These are phyloP conservation scores for Mellilla xanthometata DNA, from an alignment of 2,888 invertebrate genomes.

Conservation along the genomic window DNA sequence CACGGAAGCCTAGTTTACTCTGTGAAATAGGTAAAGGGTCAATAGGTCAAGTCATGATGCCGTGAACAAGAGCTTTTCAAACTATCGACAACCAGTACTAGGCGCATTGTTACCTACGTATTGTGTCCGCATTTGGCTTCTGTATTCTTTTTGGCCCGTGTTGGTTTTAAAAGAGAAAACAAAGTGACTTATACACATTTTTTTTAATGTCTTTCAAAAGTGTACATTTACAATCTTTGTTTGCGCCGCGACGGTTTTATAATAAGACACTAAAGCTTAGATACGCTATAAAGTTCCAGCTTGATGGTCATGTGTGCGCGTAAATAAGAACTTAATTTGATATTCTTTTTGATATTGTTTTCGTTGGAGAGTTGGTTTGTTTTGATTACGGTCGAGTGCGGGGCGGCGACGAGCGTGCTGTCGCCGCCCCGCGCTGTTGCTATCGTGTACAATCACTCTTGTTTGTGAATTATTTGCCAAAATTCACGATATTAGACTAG, in stretches of 20 bases:
- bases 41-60: slow-evolving; percentile 27
- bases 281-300: slow-evolving; percentile 4
- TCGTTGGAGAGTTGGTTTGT: slow-evolving; percentile 42
- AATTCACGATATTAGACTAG: slow-evolving; percentile 43
- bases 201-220: too few relatives aligned
- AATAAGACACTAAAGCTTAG: slow-evolving; percentile 4
- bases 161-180: too few relatives aligned
- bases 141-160: too few relatives aligned
- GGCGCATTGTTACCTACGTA: neutral
- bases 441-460: slow-evolving; percentile 56
- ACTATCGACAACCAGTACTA: neutral
- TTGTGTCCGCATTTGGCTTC: too few relatives aligned
- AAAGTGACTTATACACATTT: too few relatives aligned
- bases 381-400: slow-evolving; percentile 43
- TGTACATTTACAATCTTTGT: too few relatives aligned
- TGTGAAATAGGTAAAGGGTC: slow-evolving; percentile 18
- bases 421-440: slow-evolving; percentile 52
- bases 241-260: neutral
- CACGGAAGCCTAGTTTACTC: slow-evolving; percentile 23
- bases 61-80: neutral
- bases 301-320: slow-evolving; percentile 16
- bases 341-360: slow-evolving; percentile 36
- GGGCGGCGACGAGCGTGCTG: slow-evolving; percentile 51
- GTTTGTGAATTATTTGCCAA: slow-evolving; percentile 51
- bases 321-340: slow-evolving; percentile 22